Conservation (phyloP, 1,140 invertebrate genomes). For the Bombus superbus region DNA sequence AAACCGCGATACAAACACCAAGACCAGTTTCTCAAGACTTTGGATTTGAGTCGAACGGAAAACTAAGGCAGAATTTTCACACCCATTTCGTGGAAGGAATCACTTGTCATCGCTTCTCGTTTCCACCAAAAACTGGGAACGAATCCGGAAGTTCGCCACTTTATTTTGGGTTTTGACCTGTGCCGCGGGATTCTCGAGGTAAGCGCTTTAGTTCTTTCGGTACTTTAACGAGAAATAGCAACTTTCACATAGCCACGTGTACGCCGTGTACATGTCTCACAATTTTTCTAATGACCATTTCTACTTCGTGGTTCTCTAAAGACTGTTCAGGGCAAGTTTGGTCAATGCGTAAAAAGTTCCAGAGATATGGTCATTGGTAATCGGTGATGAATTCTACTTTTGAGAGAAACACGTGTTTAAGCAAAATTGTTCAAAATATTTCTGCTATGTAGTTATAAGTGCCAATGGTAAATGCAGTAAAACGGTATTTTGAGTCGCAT, state of each 20-base stretch:
- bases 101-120: conserved; percentile 36
- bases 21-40: neutral
- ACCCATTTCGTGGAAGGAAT: too few relatives aligned
- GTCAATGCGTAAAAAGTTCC: too few relatives aligned
- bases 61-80: conserved; percentile 9
- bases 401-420: neutral
- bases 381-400: neutral
- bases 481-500: neutral
- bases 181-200: neutral
- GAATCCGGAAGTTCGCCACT: conserved; percentile 21
- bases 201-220: too few relatives aligned
- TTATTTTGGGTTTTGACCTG: too few relatives aligned
- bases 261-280: neutral
- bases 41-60: conserved; percentile 1
- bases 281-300: neutral
- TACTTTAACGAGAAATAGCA: neutral
- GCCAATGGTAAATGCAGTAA: neutral
- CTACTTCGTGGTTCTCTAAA: neutral
- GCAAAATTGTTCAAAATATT: neutral
- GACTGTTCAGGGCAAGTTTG: neutral
- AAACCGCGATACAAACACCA: conserved; percentile 17
- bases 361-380: too few relatives aligned
- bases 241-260: neutral
- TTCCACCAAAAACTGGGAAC: conserved; percentile 20
- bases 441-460: neutral